Base-by-base conservation (phyloP, 64 coral and sea anemone genomes). In the Hydrozoanthus tunicans region DNA sequence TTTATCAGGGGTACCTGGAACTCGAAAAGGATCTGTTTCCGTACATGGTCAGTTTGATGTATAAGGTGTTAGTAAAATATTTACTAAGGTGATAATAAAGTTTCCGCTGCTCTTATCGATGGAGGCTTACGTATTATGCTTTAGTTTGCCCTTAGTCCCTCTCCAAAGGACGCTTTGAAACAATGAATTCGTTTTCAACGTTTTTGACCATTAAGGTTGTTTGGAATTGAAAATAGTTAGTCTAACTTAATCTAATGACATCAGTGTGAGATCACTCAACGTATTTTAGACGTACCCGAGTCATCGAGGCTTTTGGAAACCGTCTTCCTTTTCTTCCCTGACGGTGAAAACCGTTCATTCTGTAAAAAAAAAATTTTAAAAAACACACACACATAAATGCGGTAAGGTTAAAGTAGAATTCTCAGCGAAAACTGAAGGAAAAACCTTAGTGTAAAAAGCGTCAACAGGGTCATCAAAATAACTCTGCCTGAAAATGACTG, bases 261-360 rank as follows among this genome's bases (percentile, higher is more conserved):
- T 25, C 23, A 61, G 43, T 61, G 11, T 12, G 0, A 70, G 9
- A 54, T 53, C 13, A 17, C 6, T 51, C 54, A 71, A 60, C 12
- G 9, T 27, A 25, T 10, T 10, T 20, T 10, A 27, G 9, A 73
- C 84, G 43, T 88, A 88, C 84, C 84, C 24, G 84, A 88, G 12
- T 88, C 84, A 2, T 88, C 56, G 25, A 88, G 70, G 53, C 23
- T 23, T 25, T 52, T 73, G 4, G 57, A 9, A 56, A 17, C 12
- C 27, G 84, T 58, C 53, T 88, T 73, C 51, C 84, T 43, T 58
- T 88, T 54, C 56, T 88, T 88, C 4, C 74, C 84, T 56, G 74
- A 73, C 20, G 84, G 84, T 27, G 84, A 88, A 75, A 88, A 88
- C 56, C 84, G 84, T 11, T 88, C 69, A 88, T 88, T 88, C 84